Conservation (phyloP, 2,797 vertebrate species). For the Chiloscyllium punctatum region DNA sequence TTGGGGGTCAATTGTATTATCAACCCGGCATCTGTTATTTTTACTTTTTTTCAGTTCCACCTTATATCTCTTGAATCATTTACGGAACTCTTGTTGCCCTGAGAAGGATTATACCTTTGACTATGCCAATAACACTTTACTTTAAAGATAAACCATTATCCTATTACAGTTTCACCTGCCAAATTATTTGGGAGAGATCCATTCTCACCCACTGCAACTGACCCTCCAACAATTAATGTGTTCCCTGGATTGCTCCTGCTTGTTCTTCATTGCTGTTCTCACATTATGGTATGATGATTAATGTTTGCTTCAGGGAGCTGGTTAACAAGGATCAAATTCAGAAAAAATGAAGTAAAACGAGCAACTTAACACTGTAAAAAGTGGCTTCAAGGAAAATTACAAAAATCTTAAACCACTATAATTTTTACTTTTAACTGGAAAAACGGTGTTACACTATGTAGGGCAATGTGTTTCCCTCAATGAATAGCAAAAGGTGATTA, state of each 20-base stretch:
- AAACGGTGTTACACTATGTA: neutral
- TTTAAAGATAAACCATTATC: neutral
- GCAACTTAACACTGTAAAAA: neutral
- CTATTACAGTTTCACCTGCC: neutral
- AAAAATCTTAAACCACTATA: neutral
- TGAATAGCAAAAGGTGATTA: neutral
- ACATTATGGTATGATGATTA: neutral
- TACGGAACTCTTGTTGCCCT: neutral
- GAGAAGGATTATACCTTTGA: neutral
- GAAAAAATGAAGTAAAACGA: neutral
- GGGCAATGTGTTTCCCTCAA: neutral
- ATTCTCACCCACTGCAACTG: neutral
- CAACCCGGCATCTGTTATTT: neutral
- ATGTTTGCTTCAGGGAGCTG: neutral
- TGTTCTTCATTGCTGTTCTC: neutral
- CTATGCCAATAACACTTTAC: neutral
- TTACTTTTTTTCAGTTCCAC: neutral
- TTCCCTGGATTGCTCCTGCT: neutral
- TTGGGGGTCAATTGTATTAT: too few species aligned
- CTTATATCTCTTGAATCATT: neutral
- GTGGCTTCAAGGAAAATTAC: neutral
- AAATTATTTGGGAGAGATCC: neutral
- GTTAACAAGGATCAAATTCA: neutral
- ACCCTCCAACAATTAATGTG: neutral
- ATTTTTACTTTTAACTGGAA: neutral